phyloP scores from a whole-genome alignment of 2,113 vertebrate genomes.

The Dicentrarchus labrax region DNA sequence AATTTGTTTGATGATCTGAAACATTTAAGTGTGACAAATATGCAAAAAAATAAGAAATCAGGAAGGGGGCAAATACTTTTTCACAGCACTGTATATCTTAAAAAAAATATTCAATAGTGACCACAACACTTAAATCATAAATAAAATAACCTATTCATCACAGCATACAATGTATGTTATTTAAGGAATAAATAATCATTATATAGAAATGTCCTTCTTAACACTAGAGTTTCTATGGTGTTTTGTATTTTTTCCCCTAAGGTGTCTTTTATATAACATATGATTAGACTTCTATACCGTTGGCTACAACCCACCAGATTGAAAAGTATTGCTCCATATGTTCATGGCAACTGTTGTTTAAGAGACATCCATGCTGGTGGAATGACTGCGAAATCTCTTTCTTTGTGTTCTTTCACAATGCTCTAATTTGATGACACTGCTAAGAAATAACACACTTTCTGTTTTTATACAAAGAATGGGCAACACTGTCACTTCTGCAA shows the following conservation, averaged over 20 bases:
- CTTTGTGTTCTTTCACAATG: too few species aligned
- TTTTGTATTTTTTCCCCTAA: not conserved
- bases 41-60: too few species aligned
- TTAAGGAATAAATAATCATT: too few species aligned
- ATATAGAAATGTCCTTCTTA: not conserved
- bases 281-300: not conserved
- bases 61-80: too few species aligned
- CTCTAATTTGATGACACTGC: not conserved
- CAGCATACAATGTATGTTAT: too few species aligned
- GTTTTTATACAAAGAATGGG: not conserved
- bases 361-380: too few species aligned
- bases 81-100: too few species aligned
- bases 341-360: not conserved
- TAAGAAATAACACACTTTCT: not conserved
- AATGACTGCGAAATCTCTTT: too few species aligned
- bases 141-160: not conserved
- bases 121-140: not conserved
- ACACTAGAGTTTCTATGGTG: too few species aligned
- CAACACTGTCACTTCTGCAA: not conserved
- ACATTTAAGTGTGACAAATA: too few species aligned
- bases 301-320: not conserved
- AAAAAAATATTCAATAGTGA: not conserved
- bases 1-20: too few species aligned
- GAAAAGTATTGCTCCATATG: not conserved
- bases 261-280: not conserved